Evolutionary conservation across 2,797 vertebrate genomes (phyloP), one percentile per base, ranked within the genome.

Genomic region (Diceros bicornis): DNA sequence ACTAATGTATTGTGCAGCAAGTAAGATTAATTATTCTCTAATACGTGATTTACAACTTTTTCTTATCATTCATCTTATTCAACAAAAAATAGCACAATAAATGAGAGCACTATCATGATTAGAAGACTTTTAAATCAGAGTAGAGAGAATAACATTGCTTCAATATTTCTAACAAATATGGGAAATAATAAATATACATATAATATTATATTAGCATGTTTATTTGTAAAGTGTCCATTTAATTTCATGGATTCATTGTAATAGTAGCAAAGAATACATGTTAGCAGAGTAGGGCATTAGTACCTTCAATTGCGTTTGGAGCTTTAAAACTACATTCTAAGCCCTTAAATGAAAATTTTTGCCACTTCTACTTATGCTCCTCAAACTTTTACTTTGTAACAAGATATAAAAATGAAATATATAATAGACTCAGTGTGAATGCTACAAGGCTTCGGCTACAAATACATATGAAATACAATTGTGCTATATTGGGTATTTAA

Each of bases 21-120:
- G 21, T 34, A 71, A 91, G 10, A 72, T 96, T 61, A 78, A 82
- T 89, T 93, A 66, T 95, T 79, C 16, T 97, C 34, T 75, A 44
- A 47, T 69, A 87, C 47, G 12, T 83, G 66, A 41, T 29, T 89
- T 86, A 32, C 14, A 79, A n/a, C 0, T 0, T 78, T 78, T 90
- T 69, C 16, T 77, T 14, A 62, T 52, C 10, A 66, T 69, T 96
- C 23, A 96, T 88, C 20, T 75, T 93, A 79, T 69, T 94, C 52
- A 78, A 74, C 20, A 90, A 91, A 88, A 69, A 68, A 37, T 78
- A 14, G 9, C 23, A 83, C 13, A 37, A 74, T 44, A 14, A 87
- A 68, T 90, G 29, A 84, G 32, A 85, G 11, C 4, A 14, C 7
- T 55, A 18, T 71, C 34, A 79, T 7, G 7, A 69, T 55, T 64